Base-by-base conservation (phyloP, 2,888 invertebrate genomes). In the Eustalomyia histrio region DNA sequence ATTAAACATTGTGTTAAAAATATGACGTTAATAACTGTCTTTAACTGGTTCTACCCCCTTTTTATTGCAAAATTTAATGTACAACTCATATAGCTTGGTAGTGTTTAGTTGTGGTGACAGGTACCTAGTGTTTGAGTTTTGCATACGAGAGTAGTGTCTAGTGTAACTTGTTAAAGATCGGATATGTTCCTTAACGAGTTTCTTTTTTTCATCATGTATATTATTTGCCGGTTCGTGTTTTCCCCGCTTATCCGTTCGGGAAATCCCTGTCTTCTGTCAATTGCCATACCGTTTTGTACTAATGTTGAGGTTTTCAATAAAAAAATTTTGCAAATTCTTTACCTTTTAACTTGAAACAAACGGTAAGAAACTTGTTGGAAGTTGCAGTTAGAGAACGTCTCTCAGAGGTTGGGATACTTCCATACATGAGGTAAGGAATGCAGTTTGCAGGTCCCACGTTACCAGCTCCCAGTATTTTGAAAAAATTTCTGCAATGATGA, bases 71-170 rank as follows among this genome's bases (percentile, higher is more conserved):
- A 50, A 50, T 50, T 50, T 50, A 50, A 50, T 50, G 16, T 50
- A 50, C 50, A 50, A 50, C 50, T 50, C 50, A 50, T 50, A 50
- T 50, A 50, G 50, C 50, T 50, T 50, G 50, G 50, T 50, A 50
- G 16, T 50, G 50, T 50, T 50, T 50, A 50, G 50, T 50, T 50
- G 12, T n/a, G 50, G 50, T 50, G 50, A n/a, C 50, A 50, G 50
- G 50, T 50, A 50, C 50, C 50, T 50, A 50, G 50, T 7, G n/a
- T 50, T 50, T 50, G 50, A 16, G 16, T 50, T 50, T 50, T 50
- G 50, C 50, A 50, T 50, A 50, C n/a, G 50, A 50, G 50, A 50
- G 50, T n/a, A 50, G 50, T 50, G 50, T n/a, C n/a, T n/a, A n/a
- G n/a, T n/a, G n/a, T n/a, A n/a, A n/a, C n/a, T n/a, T n/a, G n/a